Percentiles rank a stretch among this genome's conserved stretches.
These are phyloP conservation scores for Incurvaria masculella DNA, from an alignment of 2,888 invertebrate species.

Conservation along the genomic window DNA sequence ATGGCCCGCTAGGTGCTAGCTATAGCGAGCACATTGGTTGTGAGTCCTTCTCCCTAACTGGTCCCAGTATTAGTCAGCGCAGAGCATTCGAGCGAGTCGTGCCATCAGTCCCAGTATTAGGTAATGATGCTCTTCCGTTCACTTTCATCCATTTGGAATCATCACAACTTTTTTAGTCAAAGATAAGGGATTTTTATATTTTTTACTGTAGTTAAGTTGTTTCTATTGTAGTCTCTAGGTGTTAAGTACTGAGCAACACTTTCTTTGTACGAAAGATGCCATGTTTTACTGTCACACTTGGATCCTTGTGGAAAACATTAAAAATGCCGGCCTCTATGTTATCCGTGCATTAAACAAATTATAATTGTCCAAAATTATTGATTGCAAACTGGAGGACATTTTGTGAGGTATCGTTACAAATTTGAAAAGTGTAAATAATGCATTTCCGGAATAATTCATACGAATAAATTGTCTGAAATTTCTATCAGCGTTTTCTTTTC, in stretches of 20 bases:
- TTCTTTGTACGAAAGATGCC: conserved; percentile 51
- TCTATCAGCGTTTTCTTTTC: conserved; percentile 41
- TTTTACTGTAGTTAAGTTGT: conserved; percentile 48
- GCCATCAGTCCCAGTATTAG: conserved; percentile 55
- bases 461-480: conserved; percentile 54
- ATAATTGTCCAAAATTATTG: background rate
- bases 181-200: conserved; percentile 48
- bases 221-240: conserved; percentile 51
- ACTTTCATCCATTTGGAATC: conserved; percentile 44
- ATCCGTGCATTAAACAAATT: background rate
- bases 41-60: conserved; percentile 44
- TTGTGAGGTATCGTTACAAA: conserved; percentile 47
- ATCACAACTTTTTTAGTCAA: conserved; percentile 54
- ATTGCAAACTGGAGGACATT: conserved; percentile 23
- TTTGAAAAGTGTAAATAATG: conserved; percentile 53
- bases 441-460: conserved; percentile 52
- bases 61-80: conserved; percentile 55
- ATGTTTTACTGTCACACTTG: conserved; percentile 52
- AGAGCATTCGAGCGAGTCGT: conserved; percentile 46
- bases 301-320: conserved; percentile 53
- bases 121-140: conserved; percentile 40
- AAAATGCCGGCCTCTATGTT: background rate
- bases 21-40: conserved; percentile 25
- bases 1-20: too few species aligned
- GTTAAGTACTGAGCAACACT: conserved; percentile 38